A percentile compares a stretch with the other conserved stretches of the same genome.
Evolutionary conservation across 2,888 invertebrate genomes (phyloP).

Genomic region (Eumerus sabulonum): DNA sequence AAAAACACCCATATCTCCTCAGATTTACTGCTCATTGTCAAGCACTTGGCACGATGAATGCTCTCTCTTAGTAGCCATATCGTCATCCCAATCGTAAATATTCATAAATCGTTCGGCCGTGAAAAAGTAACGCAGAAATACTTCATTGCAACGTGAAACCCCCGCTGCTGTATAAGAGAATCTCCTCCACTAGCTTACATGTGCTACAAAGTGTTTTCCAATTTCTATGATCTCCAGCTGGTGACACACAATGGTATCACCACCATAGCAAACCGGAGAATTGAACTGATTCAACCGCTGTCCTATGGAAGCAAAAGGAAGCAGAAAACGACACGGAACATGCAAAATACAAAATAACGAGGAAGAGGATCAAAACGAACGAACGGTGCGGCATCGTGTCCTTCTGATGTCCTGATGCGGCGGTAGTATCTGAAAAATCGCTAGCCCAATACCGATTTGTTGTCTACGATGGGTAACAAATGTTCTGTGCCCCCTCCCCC

Average conservation of each 20-base stretch:
- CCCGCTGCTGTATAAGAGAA: conserved; percentile 40
- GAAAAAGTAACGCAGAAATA: conserved; percentile 50
- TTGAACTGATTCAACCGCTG: conserved; percentile 43
- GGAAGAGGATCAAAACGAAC: conserved; percentile 61
- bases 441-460: conserved; percentile 64
- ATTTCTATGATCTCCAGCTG: conserved; percentile 65
- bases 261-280: conserved; percentile 30
- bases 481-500: conserved; percentile 55
- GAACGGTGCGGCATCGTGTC: too few species aligned
- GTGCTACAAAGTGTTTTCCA: conserved; percentile 68
- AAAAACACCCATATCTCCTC: too few species aligned
- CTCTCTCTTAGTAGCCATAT: conserved; percentile 8
- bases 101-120: conserved; percentile 55
- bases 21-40: too few species aligned
- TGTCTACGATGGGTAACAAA: conserved; percentile 63
- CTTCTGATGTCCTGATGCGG: conserved; percentile 52
- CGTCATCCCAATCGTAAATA: conserved; percentile 46
- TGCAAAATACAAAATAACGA: conserved; percentile 69
- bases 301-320: conserved; percentile 16
- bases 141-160: conserved; percentile 43
- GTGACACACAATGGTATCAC: conserved; percentile 53
- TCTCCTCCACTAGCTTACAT: conserved; percentile 57
- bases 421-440: conserved; percentile 63
- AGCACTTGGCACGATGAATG: too few species aligned
- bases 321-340: conserved; percentile 46